Conservation (phyloP, 2,113 vertebrate genomes). For the Ceyx cyanopectus region DNA sequence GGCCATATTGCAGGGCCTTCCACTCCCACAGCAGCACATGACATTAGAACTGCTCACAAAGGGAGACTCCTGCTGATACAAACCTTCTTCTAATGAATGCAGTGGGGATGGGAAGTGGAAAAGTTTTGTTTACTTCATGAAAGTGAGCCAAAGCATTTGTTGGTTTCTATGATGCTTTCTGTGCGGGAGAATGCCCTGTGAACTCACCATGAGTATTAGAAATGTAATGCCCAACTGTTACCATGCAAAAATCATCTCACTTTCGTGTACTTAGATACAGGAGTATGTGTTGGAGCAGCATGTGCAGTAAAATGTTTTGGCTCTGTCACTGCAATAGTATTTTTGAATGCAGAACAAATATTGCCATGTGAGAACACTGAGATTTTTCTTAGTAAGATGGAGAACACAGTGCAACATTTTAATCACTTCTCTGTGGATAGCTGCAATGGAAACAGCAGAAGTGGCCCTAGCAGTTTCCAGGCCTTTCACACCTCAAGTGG, state of each 20-base stretch:
- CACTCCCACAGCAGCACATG: neutral
- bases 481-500: conserved; percentile 33
- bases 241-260: neutral
- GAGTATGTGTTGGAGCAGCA: neutral
- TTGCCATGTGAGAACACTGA: neutral
- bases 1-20: neutral
- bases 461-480: conserved; percentile 14
- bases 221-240: neutral
- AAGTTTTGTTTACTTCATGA: neutral
- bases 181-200: neutral
- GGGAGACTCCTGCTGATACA: neutral
- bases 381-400: neutral
- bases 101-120: neutral
- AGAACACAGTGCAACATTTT: neutral
- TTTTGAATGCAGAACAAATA: conserved; percentile 25
- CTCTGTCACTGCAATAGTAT: neutral
- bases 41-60: neutral
- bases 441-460: conserved; percentile 4
- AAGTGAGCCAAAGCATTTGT: neutral
- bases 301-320: conserved; percentile 16
- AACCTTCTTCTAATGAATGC: neutral
- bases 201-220: neutral
- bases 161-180: neutral
- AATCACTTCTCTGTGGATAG: neutral
- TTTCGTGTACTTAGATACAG: neutral